Base-by-base conservation (phyloP, 2,113 vertebrate genomes). In the Acinonyx jubatus region DNA sequence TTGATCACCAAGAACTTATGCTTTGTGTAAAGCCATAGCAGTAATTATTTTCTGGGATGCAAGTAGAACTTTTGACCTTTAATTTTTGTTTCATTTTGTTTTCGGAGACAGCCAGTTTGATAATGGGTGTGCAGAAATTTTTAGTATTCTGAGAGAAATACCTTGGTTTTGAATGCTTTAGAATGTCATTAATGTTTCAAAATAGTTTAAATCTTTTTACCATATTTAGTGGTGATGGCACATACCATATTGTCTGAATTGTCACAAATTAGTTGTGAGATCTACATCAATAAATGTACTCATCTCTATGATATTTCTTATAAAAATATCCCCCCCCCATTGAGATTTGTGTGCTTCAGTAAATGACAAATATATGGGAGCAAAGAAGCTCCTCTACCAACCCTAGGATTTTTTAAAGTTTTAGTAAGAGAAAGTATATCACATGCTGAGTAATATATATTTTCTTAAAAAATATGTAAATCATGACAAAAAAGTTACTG, bases 181-280 rank as follows among this genome's bases (percentile, higher is more conserved):
- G 5, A 61, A 91, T 96, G 29, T 45, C 73, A 63, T 23, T 73
- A 89, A 65, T 95, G 1, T 85, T 97, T 76, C 11, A 91, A 92
- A 95, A 14, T 91, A 68, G 25, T 83, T 93, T 69, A 33, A 68
- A 74, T 63, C 41, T 52, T 83, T 83, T 85, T 27, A 7, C 6
- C 50, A 14, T 84, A 71, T 86, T 91, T 97, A 87, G 14, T 78
- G 31, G 14, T 87, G 66, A 93, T 93, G 7, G 18, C n/a, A 52
- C 27, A 3, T 85, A 68, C 10, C 57, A 41, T 93, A 89, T 95
- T 96, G n/a, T 97, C 93, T 88, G 63, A 88, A 84, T 95, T 96
- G 61, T 84, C 50, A 66, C 41, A 96, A 94, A 57, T 94, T 93
- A 84, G 57, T 89, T 90, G n/a, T 89, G 80, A 96, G 52, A 83